Conservation (phyloP, 1,140 invertebrate genomes). For the Tetramorium parvispinum region DNA sequence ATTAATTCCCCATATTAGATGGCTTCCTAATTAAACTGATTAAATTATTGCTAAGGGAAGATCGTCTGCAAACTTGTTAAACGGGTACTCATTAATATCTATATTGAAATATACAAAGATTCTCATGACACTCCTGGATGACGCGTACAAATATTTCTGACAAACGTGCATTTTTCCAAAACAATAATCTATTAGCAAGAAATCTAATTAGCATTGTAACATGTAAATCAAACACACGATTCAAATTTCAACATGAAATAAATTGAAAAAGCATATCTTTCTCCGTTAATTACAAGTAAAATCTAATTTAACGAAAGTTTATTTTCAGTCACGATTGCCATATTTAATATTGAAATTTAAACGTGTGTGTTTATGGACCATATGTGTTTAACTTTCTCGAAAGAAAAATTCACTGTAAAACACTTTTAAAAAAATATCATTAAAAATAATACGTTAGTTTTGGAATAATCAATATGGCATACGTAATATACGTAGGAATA, state of each 20-base stretch:
- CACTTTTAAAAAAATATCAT: background rate
- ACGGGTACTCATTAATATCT: background rate
- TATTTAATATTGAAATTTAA: conserved; percentile 42
- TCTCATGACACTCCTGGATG: background rate
- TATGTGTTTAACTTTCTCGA: conserved; percentile 11
- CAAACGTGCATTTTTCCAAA: conserved; percentile 6
- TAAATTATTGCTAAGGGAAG: conserved; percentile 43
- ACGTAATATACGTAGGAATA: background rate
- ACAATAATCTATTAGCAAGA: conserved; percentile 15
- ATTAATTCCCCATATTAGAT: conserved; percentile 55
- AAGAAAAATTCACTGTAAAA: background rate
- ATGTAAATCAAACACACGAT: background rate
- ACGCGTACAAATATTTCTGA: background rate
- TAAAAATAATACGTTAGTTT: conserved; percentile 17
- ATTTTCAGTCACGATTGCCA: conserved; percentile 17
- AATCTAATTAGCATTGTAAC: conserved; percentile 33
- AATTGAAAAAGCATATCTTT: conserved; percentile 8
- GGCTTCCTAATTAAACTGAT: conserved; percentile 44
- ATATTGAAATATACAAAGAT: background rate
- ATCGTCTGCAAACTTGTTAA: conserved; percentile 16
- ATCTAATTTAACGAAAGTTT: conserved; percentile 28
- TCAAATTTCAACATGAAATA: conserved; percentile 13
- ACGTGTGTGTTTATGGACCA: background rate
- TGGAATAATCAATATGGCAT: background rate
- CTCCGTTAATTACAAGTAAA: conserved; percentile 16